Percentiles rank a stretch among this genome's conserved stretches.
phyloP scores from a whole-genome alignment of 2,888 invertebrate species.

The Chesias legatella region DNA sequence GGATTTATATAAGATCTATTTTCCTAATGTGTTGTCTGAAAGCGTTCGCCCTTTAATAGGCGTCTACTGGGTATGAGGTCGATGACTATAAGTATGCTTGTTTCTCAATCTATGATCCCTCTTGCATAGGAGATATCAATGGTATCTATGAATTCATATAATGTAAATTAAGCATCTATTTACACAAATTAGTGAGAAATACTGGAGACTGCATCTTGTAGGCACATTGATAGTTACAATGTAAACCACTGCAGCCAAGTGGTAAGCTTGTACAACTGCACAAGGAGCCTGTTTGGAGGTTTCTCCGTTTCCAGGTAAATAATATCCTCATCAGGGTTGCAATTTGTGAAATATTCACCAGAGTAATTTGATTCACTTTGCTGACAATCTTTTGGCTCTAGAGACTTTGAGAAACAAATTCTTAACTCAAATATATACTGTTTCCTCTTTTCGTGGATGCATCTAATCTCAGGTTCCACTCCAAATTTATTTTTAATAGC shows the following conservation, averaged over 20 bases:
- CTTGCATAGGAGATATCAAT: too few relatives aligned
- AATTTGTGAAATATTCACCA: slow-evolving; percentile 18
- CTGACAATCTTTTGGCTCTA: slow-evolving; percentile 83
- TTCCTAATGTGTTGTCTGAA: too few relatives aligned
- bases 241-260: slow-evolving; percentile 83
- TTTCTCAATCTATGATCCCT: too few relatives aligned
- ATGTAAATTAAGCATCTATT: too few relatives aligned
- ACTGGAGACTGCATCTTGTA: too few relatives aligned
- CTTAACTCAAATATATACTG: slow-evolving; percentile 85
- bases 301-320: slow-evolving; percentile 23
- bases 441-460: slow-evolving; percentile 78
- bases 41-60: too few relatives aligned
- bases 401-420: slow-evolving; percentile 84
- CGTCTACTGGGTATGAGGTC: too few relatives aligned
- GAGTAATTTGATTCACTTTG: not conserved
- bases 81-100: too few relatives aligned
- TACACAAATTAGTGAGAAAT: too few relatives aligned
- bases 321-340: slow-evolving; percentile 19
- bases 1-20: too few relatives aligned
- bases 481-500: slow-evolving; percentile 75
- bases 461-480: slow-evolving; percentile 82
- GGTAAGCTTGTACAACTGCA: slow-evolving; percentile 78
- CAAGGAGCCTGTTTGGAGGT: slow-evolving; percentile 61
- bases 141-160: too few relatives aligned
- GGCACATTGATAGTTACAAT: slow-evolving; percentile 49